Conservation (phyloP, 2,888 invertebrate genomes). For the Nemapogon koenigi region DNA sequence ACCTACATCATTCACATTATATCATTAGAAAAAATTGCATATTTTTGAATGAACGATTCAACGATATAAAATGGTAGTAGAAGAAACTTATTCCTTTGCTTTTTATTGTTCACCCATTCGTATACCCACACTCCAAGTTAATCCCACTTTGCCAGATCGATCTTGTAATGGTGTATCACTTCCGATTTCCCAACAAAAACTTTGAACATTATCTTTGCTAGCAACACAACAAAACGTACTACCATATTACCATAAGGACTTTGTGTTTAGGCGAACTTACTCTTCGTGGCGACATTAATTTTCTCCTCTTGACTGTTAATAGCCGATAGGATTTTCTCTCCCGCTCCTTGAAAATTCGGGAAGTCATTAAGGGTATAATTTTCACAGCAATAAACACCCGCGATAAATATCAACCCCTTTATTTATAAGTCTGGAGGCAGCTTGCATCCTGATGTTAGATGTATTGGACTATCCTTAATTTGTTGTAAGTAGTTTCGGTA, state of each 20-base stretch:
- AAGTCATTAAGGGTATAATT: constrained; percentile 64
- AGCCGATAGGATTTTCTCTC: constrained; percentile 62
- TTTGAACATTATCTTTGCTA: constrained; percentile 7
- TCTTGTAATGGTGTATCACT: not conserved
- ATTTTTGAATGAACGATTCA: too few species aligned
- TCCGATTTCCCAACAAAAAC: constrained; percentile 7
- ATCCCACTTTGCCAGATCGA: not conserved
- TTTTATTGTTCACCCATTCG: not conserved
- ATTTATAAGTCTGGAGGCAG: constrained; percentile 33
- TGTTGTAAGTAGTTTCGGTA: not conserved
- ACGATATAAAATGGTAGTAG: too few species aligned
- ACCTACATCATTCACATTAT: too few species aligned
- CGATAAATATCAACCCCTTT: constrained; percentile 61
- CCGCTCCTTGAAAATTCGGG: constrained; percentile 42
- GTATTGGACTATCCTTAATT: not conserved
- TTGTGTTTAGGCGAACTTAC: constrained; percentile 27
- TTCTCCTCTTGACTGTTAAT: constrained; percentile 57
- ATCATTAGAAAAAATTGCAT: too few species aligned
- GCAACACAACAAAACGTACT: constrained; percentile 23
- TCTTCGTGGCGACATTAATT: constrained; percentile 35
- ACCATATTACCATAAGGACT: constrained; percentile 45
- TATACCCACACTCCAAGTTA: not conserved
- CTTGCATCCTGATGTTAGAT: constrained; percentile 1
- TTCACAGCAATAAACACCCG: constrained; percentile 59
- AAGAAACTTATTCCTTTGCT: too few species aligned